A percentile compares a stretch with the other conserved stretches of the same genome.
Conservation (phyloP, 2,888 invertebrate genomes). For the Abscondita cerata region DNA sequence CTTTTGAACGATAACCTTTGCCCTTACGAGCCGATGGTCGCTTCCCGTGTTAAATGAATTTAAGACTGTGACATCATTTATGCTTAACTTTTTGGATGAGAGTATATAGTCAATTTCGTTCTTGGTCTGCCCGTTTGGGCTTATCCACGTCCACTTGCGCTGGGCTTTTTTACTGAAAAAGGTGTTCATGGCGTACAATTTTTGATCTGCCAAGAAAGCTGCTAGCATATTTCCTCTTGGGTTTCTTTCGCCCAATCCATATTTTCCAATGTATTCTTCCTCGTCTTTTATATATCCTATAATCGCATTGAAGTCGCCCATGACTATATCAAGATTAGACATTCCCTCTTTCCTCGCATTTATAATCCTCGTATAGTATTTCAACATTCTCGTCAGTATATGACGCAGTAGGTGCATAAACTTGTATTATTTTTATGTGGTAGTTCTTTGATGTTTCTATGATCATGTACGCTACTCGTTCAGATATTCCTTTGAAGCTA, state of each 20-base stretch:
- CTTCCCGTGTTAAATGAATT: not conserved
- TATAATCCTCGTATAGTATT: too few relatives aligned
- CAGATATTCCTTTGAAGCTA: too few relatives aligned
- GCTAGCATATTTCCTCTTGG: not conserved
- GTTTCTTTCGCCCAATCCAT: conserved; percentile 11
- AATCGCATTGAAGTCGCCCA: too few relatives aligned
- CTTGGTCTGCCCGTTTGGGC: not conserved
- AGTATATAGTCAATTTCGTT: not conserved
- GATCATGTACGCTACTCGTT: too few relatives aligned
- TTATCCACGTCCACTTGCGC: not conserved
- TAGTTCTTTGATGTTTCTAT: too few relatives aligned
- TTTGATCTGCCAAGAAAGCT: conserved; percentile 3
- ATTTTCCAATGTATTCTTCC: conserved; percentile 1
- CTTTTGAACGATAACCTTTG: too few relatives aligned
- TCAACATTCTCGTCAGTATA: too few relatives aligned
- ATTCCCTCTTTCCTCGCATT: too few relatives aligned
- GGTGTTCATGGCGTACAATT: conserved; percentile 7
- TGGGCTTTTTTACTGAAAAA: conserved; percentile 2
- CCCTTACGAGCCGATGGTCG: not conserved
- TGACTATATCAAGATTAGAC: too few relatives aligned
- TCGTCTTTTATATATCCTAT: too few relatives aligned
- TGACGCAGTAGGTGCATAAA: too few relatives aligned
- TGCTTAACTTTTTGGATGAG: not conserved
- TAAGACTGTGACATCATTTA: not conserved
- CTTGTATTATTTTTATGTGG: too few relatives aligned